These are phyloP conservation scores for Microtus agrestis DNA, from an alignment of 2,797 vertebrate genomes.

Conservation along the genomic window DNA sequence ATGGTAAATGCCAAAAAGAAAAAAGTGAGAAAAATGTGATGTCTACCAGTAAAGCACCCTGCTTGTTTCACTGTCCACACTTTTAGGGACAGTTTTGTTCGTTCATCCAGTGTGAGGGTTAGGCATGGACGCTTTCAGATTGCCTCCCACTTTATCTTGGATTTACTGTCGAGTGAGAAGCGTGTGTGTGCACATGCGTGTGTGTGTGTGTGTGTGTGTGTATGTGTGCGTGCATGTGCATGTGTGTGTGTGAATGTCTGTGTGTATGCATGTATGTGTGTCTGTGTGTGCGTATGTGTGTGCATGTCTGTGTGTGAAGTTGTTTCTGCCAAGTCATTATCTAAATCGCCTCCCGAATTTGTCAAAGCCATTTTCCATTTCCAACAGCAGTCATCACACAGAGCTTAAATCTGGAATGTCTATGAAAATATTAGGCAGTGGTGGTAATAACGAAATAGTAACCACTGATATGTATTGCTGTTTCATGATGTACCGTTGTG, in stretches of 20 bases:
- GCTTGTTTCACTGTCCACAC: neutral
- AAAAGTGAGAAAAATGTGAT: neutral
- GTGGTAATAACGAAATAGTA: slow-evolving; percentile 4
- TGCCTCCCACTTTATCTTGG: neutral
- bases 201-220: too few species aligned
- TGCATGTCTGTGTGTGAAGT: neutral
- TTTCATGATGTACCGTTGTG: neutral
- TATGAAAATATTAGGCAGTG: neutral
- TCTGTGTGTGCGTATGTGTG: too few species aligned
- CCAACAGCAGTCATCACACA: neutral
- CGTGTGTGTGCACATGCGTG: too few species aligned
- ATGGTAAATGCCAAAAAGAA: neutral
- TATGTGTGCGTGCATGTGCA: too few species aligned
- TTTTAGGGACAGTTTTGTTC: neutral
- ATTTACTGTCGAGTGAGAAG: slow-evolving; percentile 42
- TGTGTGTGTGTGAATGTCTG: too few species aligned
- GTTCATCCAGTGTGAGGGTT: neutral
- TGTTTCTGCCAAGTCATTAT: neutral
- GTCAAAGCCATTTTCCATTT: neutral
- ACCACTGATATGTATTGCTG: neutral
- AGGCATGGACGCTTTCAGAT: neutral
- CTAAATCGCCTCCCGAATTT: neutral
- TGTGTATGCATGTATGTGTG: rapidly evolving
- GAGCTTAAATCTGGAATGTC: neutral
- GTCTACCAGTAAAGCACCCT: neutral